Evolutionary conservation across 2,797 vertebrate genomes (phyloP).

Genomic region (Lithobates sylvaticus): DNA sequence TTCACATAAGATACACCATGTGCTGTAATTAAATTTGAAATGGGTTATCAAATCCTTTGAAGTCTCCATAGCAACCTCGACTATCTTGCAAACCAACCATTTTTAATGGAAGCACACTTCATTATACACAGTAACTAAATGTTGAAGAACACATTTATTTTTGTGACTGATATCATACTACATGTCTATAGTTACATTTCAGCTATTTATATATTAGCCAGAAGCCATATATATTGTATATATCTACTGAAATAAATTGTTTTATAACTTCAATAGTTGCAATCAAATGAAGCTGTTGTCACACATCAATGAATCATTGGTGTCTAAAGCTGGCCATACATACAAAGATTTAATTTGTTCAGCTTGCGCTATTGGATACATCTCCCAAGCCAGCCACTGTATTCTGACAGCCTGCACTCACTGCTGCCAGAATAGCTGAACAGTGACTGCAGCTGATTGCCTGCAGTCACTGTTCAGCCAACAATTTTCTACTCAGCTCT

Average conservation of each 20-base stretch:
- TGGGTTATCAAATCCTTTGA: conserved; percentile 25
- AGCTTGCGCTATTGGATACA: too few relatives aligned
- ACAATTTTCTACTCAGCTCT: too few relatives aligned
- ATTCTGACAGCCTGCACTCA: too few relatives aligned
- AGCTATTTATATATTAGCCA: not conserved
- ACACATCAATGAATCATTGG: too few relatives aligned
- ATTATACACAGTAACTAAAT: conserved; percentile 23
- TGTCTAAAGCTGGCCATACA: too few relatives aligned
- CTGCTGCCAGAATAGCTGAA: too few relatives aligned
- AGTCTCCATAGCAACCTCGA: conserved; percentile 38
- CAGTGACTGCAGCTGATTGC: too few relatives aligned
- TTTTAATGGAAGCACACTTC: not conserved
- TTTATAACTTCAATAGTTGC: not conserved
- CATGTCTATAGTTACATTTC: not conserved
- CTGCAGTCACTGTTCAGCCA: too few relatives aligned
- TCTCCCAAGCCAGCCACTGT: too few relatives aligned
- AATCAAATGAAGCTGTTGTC: not conserved
- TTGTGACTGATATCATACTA: not conserved
- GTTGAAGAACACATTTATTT: not conserved
- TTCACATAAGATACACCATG: conserved; percentile 33
- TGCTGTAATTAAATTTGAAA: conserved; percentile 28
- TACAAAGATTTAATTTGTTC: too few relatives aligned
- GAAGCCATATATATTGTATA: not conserved
- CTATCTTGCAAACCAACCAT: conserved; percentile 3
- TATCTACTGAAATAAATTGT: not conserved